Evolutionary conservation across 2,888 invertebrate genomes (phyloP).

Genomic region (Drosophila emarginata): DNA sequence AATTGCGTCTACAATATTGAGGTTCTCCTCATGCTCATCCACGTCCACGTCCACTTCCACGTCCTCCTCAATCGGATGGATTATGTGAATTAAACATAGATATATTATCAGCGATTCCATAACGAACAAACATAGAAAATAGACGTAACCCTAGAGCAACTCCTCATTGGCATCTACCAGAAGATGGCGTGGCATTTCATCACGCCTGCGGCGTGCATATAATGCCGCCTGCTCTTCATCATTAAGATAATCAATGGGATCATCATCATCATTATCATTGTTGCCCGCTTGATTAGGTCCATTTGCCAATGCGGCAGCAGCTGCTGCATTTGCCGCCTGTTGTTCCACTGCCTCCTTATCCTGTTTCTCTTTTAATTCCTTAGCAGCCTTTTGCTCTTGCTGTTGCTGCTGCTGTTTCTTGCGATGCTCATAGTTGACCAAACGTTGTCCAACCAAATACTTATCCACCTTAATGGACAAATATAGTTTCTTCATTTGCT

Average conservation of each 20-base stretch:
- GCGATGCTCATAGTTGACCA: conserved; percentile 97
- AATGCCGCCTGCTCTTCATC: conserved; percentile 54
- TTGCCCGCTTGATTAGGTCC: neutral
- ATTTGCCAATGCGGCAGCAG: conserved; percentile 13
- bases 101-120: conserved; percentile 52
- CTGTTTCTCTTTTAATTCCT: conserved; percentile 63
- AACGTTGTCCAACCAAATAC: conserved; percentile 96
- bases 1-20: conserved; percentile 2
- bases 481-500: conserved; percentile 96
- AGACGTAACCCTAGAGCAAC: conserved; percentile 58
- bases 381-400: conserved; percentile 60
- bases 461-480: conserved; percentile 99
- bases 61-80: conserved; percentile 21
- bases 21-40: neutral
- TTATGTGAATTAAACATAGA: conserved; percentile 46
- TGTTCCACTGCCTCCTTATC: conserved; percentile 46
- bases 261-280: neutral
- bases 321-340: conserved; percentile 25
- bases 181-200: conserved; percentile 43
- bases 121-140: conserved; percentile 48
- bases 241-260: conserved; percentile 33
- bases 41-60: neutral
- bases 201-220: conserved; percentile 42
- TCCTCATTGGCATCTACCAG: conserved; percentile 52
- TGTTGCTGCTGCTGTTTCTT: conserved; percentile 84